phyloP scores from a whole-genome alignment of 1,140 invertebrate species.

The Cephus cinctus region DNA sequence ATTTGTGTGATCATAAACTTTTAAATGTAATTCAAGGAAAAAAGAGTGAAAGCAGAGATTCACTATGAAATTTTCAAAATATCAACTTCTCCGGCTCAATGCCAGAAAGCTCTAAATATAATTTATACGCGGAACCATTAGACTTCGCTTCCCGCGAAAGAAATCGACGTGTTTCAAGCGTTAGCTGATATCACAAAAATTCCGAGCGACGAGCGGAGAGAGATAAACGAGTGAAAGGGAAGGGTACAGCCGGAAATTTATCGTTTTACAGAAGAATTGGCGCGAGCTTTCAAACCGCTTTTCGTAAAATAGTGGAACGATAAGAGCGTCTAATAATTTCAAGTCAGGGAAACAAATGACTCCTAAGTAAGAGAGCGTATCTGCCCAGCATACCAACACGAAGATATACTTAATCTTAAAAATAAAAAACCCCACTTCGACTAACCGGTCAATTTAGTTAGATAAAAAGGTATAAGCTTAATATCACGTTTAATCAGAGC shows the following conservation, averaged over 20 bases:
- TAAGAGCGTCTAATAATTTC: constrained; percentile 3
- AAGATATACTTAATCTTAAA: too few species aligned
- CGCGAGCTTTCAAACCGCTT: not conserved
- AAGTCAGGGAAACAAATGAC: not conserved
- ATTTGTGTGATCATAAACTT: not conserved
- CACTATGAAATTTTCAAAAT: too few species aligned
- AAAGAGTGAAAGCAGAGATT: not conserved
- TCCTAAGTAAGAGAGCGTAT: not conserved
- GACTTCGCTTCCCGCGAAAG: not conserved
- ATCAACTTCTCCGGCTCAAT: too few species aligned
- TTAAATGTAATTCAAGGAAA: constrained; percentile 1
- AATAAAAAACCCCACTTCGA: too few species aligned
- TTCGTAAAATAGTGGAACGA: not conserved
- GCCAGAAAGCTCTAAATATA: too few species aligned
- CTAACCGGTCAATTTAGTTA: too few species aligned
- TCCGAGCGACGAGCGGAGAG: too few species aligned
- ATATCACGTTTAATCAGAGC: too few species aligned
- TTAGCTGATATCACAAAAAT: not conserved
- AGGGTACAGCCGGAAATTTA: not conserved
- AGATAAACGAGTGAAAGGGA: not conserved
- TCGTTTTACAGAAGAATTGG: too few species aligned
- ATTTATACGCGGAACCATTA: too few species aligned
- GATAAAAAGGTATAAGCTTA: too few species aligned
- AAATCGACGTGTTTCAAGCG: not conserved
- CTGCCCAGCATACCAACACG: too few species aligned